Evolutionary conservation across 2,113 vertebrate genomes (phyloP), one percentile per base, ranked within the genome.

Genomic region (Mormyrus iriodes): DNA sequence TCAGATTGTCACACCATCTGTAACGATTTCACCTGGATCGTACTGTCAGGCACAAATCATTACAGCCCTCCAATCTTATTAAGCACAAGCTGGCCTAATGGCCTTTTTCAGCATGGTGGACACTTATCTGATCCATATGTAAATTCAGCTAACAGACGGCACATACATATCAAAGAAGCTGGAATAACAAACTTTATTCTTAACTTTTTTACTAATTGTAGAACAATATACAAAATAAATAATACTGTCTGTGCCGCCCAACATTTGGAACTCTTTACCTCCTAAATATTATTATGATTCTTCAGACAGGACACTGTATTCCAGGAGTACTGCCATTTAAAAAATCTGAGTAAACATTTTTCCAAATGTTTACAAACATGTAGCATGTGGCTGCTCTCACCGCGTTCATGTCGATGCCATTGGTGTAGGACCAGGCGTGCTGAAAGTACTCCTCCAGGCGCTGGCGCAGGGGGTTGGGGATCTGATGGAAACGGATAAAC

Each of bases 401-500:
- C 44, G 96, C 95, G 12, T 96, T 96, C 96, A 96, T 96, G 53
- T 96, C 96, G 84, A 96, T 96, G 88, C 96, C 96, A 1, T 96
- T 96, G 24, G 96, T 96, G 91, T 96, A 96, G 15, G 96, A 96
- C 96, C 95, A 95, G 48, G 95, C 95, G 35, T 95, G 95, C 76
- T 96, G 95, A 89, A 96, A 96, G 90, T 96, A 96, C 86, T 96
- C 96, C 92, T 96, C 96, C 69, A 96, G 94, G 39, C 95, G 91
- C 92, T 96, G 96, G 2, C 95, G 92, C 35, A 96, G 91, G 0
- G 96, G 95, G 93, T 96, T 96, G 49, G 96, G 96, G 88, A 96
- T 96, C 92, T 96, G 96, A 91, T 96, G 95, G 90, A 96, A 96
- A 87, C 95, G 95, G 89, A 95, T 96, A 91, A 96, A 96, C 90